These are phyloP conservation scores for Caiman crocodilus DNA, from an alignment of 2,797 vertebrate species.

Conservation along the genomic window DNA sequence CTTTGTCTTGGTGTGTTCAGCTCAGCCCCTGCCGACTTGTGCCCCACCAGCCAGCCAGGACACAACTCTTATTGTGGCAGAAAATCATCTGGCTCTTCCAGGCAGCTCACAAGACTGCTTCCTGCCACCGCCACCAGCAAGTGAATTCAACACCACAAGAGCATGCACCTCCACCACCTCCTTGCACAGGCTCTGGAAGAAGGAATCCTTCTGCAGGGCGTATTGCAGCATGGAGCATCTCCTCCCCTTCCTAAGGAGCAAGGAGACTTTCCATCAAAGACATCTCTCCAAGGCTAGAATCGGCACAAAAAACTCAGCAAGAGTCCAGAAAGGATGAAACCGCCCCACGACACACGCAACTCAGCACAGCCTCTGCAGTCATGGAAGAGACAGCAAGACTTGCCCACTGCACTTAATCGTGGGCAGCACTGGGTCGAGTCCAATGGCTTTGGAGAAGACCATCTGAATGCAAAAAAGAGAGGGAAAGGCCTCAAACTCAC, in stretches of 20 bases:
- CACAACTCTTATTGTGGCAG: not conserved
- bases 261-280: not conserved
- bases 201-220: not conserved
- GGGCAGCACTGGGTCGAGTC: not conserved
- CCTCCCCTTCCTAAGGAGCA: not conserved
- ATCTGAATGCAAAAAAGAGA: not conserved
- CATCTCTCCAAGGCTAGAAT: not conserved
- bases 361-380: rapidly evolving
- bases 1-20: not conserved
- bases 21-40: rapidly evolving
- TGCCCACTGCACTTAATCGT: rapidly evolving
- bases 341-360: rapidly evolving
- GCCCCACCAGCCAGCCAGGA: not conserved
- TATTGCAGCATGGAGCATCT: not conserved
- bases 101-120: not conserved
- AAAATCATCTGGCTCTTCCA: not conserved
- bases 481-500: rapidly evolving
- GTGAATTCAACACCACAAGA: not conserved
- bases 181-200: not conserved
- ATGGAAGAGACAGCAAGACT: not conserved
- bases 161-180: rapidly evolving
- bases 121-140: not conserved
- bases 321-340: rapidly evolving
- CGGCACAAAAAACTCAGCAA: not conserved
- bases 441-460: not conserved